phyloP scores from a whole-genome alignment of 2,113 vertebrate species.

The Arothron firmamentum region DNA sequence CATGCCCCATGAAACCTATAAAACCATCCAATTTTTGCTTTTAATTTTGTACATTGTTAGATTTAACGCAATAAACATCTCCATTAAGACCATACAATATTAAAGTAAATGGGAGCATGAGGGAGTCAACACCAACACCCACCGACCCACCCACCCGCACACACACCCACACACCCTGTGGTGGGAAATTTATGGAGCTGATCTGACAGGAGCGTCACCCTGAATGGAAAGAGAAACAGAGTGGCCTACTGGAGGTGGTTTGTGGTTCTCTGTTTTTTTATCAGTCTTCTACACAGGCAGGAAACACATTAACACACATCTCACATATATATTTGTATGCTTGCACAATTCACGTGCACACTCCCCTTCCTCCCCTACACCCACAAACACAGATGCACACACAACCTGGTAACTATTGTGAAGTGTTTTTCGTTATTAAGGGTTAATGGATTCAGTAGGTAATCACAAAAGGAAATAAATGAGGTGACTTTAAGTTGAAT shows the following conservation, averaged over 20 bases:
- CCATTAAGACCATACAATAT: not conserved
- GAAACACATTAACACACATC: conserved; percentile 48
- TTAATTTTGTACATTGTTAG: too few relatives aligned
- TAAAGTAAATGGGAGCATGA: not conserved
- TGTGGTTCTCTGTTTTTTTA: conserved; percentile 67
- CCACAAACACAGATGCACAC: conserved; percentile 3
- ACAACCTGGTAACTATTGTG: conserved; percentile 11
- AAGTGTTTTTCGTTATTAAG: not conserved
- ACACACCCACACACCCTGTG: conserved; percentile 34
- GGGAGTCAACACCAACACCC: not conserved
- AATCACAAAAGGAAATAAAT: not conserved
- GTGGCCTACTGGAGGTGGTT: conserved; percentile 38
- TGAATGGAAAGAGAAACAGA: conserved; percentile 45
- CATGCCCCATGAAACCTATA: too few relatives aligned
- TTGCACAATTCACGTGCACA: conserved; percentile 13
- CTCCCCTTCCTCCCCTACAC: conserved; percentile 9
- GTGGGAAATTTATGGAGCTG: conserved; percentile 58
- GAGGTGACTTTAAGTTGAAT: not conserved
- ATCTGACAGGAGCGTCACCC: conserved; percentile 40
- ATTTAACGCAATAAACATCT: not conserved
- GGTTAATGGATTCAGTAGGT: not conserved
- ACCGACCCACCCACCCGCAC: not conserved
- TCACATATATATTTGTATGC: conserved; percentile 24
- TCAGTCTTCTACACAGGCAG: conserved; percentile 60
- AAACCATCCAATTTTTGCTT: too few relatives aligned